phyloP scores from a whole-genome alignment of 2,797 vertebrate species.

The Lycodopsis pacificus region DNA sequence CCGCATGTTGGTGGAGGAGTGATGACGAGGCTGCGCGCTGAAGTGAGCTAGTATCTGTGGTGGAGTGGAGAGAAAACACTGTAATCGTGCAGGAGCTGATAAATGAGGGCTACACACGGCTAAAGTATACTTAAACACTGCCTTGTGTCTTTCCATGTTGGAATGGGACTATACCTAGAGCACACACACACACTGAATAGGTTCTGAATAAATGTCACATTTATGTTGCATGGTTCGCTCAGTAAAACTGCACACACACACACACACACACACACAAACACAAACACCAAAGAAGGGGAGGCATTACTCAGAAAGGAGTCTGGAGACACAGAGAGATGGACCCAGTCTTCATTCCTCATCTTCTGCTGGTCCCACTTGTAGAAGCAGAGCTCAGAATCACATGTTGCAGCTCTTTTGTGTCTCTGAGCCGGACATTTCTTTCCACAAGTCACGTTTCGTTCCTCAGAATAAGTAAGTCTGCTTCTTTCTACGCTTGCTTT shows the following conservation, averaged over 20 bases:
- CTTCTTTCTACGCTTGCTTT: neutral
- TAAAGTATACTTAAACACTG: conserved; percentile 64
- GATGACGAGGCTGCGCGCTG: conserved; percentile 62
- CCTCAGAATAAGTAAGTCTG: neutral
- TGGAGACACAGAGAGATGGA: conserved; percentile 18
- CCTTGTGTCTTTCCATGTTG: conserved; percentile 29
- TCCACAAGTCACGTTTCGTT: neutral
- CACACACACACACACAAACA: neutral
- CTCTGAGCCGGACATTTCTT: conserved; percentile 26
- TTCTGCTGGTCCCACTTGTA: conserved; percentile 37
- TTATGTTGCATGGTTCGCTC: conserved; percentile 21
- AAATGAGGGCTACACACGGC: conserved; percentile 62
- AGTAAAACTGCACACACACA: conserved; percentile 19
- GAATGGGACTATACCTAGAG: conserved; percentile 22
- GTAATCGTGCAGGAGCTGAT: conserved; percentile 71
- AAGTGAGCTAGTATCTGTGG: conserved; percentile 55
- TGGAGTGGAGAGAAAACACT: conserved; percentile 45
- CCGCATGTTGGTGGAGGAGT: conserved; percentile 77
- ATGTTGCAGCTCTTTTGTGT: conserved; percentile 45
- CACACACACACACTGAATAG: neutral
- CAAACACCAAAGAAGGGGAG: conserved; percentile 11
- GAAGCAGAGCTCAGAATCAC: conserved; percentile 45
- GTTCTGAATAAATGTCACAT: conserved; percentile 52
- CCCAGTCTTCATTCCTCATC: conserved; percentile 27
- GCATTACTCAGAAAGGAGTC: conserved; percentile 30